Conservation (phyloP, 37 sponge, comb jelly and placozoan genomes). For the Ianthella basta region DNA sequence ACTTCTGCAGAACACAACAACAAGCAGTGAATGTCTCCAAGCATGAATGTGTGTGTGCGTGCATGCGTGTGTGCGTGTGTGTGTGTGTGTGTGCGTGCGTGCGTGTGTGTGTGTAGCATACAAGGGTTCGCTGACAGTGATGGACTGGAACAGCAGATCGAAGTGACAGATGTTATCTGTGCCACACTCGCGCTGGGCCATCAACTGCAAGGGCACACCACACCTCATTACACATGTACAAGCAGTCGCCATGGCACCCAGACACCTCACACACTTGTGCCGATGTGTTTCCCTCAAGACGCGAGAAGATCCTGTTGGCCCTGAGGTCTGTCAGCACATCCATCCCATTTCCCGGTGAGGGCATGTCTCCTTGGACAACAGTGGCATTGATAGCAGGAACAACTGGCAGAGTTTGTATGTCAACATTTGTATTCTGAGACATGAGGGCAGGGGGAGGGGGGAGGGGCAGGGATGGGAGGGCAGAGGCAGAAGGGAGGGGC, state of each 20-base stretch:
- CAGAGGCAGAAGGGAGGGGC: too few species aligned
- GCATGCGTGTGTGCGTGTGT: not conserved
- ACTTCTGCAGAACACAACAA: too few species aligned
- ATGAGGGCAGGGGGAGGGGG: too few species aligned
- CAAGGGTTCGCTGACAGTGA: not conserved
- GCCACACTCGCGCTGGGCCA: not conserved
- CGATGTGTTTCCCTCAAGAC: not conserved
- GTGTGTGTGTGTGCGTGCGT: too few species aligned
- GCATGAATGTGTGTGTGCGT: too few species aligned
- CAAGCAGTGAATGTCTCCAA: too few species aligned
- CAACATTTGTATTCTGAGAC: slow-evolving; percentile 2
- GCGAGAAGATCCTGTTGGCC: not conserved
- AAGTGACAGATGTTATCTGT: not conserved
- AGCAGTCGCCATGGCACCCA: not conserved
- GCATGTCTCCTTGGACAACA: not conserved
- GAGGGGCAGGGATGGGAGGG: too few species aligned
- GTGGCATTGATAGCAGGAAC: not conserved
- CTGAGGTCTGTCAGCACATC: not conserved
- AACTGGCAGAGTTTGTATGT: not conserved
- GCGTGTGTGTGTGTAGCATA: not conserved
- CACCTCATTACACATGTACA: not conserved
- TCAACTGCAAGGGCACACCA: not conserved
- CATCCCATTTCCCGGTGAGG: not conserved
- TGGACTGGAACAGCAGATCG: not conserved
- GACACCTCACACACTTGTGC: not conserved